These are phyloP conservation scores for Lacerta agilis DNA, from an alignment of 2,797 vertebrate species.

Conservation along the genomic window DNA sequence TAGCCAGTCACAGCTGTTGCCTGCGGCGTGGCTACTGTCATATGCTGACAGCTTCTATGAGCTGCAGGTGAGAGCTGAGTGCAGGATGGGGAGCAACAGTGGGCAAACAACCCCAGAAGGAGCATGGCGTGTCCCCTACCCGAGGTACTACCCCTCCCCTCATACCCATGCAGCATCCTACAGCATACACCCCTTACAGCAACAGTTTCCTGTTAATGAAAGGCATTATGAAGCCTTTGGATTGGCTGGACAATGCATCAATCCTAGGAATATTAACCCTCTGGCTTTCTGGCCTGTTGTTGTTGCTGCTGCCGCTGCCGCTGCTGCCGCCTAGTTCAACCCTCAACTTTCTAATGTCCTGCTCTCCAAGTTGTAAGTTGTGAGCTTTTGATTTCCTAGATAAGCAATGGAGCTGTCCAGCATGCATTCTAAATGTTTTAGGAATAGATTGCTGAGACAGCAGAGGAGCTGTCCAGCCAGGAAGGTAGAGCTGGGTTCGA, in stretches of 20 bases:
- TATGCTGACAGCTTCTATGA: no score
- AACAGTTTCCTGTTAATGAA: neutral
- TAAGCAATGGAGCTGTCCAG: neutral
- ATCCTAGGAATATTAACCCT: neutral
- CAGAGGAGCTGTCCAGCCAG: neutral
- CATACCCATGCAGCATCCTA: no score
- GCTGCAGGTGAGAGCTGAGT: no score
- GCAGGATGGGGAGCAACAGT: no score
- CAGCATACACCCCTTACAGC: no score
- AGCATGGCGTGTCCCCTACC: no score
- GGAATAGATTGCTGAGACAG: neutral
- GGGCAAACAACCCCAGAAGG: no score
- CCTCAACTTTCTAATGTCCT: neutral
- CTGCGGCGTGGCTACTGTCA: no score
- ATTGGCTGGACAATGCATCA: neutral
- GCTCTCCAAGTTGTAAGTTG: neutral
- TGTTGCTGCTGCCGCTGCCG: neutral
- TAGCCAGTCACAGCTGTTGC: no score
- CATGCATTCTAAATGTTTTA: neutral
- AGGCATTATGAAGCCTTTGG: neutral
- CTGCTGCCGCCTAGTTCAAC: neutral
- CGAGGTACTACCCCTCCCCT: no score
- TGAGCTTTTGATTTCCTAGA: neutral
- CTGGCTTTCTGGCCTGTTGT: neutral
- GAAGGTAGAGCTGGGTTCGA: neutral